phyloP scores from a whole-genome alignment of 1,140 invertebrate species.

The Theocolax elegans region DNA sequence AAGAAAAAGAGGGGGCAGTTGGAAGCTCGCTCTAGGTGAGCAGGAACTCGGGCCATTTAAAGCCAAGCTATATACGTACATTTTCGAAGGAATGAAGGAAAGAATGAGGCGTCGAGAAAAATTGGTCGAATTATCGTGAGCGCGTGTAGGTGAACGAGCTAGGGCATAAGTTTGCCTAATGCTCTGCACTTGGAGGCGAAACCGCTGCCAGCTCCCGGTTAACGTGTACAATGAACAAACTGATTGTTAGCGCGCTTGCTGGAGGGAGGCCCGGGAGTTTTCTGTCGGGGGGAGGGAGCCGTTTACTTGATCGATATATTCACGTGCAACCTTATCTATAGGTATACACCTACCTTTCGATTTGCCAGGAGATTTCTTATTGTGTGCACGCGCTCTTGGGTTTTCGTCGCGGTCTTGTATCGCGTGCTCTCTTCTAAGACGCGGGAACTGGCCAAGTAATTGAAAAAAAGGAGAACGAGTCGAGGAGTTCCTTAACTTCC shows the following conservation, averaged over 20 bases:
- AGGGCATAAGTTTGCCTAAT: conserved; percentile 21
- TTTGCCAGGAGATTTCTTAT: conserved; percentile 14
- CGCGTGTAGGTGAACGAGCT: not conserved
- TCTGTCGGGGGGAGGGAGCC: too few species aligned
- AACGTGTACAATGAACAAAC: conserved; percentile 26
- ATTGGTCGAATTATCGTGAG: conserved; percentile 27
- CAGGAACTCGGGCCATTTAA: not conserved
- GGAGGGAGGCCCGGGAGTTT: too few species aligned
- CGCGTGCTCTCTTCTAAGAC: not conserved
- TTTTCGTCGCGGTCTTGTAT: not conserved
- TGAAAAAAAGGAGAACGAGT: conserved; percentile 19
- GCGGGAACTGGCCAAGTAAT: conserved; percentile 5
- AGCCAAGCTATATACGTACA: not conserved
- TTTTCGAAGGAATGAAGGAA: not conserved
- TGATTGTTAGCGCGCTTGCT: conserved; percentile 24
- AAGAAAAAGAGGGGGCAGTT: too few species aligned
- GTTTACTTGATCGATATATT: conserved; percentile 25
- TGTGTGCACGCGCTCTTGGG: not conserved
- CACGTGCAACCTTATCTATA: too few species aligned
- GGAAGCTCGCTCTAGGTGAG: too few species aligned
- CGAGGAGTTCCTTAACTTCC: not conserved
- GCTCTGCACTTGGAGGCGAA: not conserved
- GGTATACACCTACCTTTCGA: too few species aligned
- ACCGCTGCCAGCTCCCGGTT: conserved; percentile 10
- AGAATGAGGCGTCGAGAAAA: not conserved